Base-by-base conservation (phyloP, 2,797 vertebrate genomes). In the Pipistrellus pipistrellus region DNA sequence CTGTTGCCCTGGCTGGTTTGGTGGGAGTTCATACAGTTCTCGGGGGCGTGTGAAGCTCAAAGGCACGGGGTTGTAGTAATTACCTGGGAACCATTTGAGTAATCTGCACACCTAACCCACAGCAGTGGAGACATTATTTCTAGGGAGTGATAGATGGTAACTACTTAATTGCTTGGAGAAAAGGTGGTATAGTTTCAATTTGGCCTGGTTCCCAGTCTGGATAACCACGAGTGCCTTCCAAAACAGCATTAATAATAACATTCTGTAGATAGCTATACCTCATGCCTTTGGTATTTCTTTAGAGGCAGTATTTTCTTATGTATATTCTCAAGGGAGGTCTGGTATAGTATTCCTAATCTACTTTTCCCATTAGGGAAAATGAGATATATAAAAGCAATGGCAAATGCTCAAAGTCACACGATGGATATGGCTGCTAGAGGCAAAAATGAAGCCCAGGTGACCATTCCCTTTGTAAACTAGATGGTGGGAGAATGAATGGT, bases 111-210 rank as follows among this genome's bases (percentile, higher is more conserved):
- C 82, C 87, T 93, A 88, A 80, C 77, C 18, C 78, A 93, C 35
- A 66, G 91, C 17, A 62, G 25, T 21, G 80, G 85, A 95, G 93
- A 92, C 82, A 92, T 96, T 97, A 92, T 96, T 97, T 97, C 96
- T 68, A 95, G 87, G 83, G 88, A 88, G 71, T 96, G 94, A 97
- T 94, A 88, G 96, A 97, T 96, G 41, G 87, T 84, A 93, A 69
- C 59, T 69, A 44, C 91, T 91, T 96, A 96, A 94, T 85, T 88
- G 76, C 97, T 96, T 95, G 76, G 78, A 96, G 95, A 75, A 96
- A 96, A 95, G 85, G 59, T 91, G 90, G 83, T 92, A 38, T 41
- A 88, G 90, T 95, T 96, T 96, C 94, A 84, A 55, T 85, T 94
- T 97, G 96, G 95, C 94, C 44, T 71, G 44, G 21, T 92, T 95